Evolutionary conservation across 2,113 vertebrate species (phyloP).

Genomic region (Xenopus laevis): DNA sequence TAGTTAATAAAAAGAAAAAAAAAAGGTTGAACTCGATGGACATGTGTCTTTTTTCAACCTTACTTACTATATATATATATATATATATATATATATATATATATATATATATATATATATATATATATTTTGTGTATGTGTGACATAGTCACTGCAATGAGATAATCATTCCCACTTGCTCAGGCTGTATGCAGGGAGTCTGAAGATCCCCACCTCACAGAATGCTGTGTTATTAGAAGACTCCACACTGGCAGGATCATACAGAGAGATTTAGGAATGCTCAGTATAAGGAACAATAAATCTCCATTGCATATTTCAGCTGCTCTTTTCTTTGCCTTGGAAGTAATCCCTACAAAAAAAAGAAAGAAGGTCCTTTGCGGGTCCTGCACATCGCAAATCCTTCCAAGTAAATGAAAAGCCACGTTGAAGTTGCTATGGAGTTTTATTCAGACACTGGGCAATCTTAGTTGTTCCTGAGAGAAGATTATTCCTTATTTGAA

Average conservation of each 20-base stretch:
- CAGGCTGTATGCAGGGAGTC: too few relatives aligned
- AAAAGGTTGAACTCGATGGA: too few relatives aligned
- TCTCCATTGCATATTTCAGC: constrained; percentile 22
- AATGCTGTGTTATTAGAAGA: too few relatives aligned
- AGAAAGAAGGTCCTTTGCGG: constrained; percentile 46
- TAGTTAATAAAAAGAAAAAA: too few relatives aligned
- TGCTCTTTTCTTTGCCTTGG: constrained; percentile 54
- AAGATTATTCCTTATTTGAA: constrained; percentile 54
- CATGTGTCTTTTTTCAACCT: too few relatives aligned
- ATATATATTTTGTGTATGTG: too few relatives aligned
- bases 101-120: too few relatives aligned
- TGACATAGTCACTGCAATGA: too few relatives aligned
- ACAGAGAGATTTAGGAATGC: constrained; percentile 6
- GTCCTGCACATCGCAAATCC: constrained; percentile 38
- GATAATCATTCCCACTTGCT: too few relatives aligned
- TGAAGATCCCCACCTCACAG: too few relatives aligned
- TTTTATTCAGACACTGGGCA: constrained; percentile 40
- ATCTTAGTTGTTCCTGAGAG: constrained; percentile 52
- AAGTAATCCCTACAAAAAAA: constrained; percentile 45
- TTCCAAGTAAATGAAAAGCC: constrained; percentile 44
- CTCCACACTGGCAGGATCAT: not conserved
- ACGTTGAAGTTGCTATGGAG: constrained; percentile 47
- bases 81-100: too few relatives aligned
- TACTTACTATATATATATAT: too few relatives aligned
- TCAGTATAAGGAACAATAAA: constrained; percentile 17